phyloP scores from a whole-genome alignment of 2,797 vertebrate species.

The Danio tinwini region DNA sequence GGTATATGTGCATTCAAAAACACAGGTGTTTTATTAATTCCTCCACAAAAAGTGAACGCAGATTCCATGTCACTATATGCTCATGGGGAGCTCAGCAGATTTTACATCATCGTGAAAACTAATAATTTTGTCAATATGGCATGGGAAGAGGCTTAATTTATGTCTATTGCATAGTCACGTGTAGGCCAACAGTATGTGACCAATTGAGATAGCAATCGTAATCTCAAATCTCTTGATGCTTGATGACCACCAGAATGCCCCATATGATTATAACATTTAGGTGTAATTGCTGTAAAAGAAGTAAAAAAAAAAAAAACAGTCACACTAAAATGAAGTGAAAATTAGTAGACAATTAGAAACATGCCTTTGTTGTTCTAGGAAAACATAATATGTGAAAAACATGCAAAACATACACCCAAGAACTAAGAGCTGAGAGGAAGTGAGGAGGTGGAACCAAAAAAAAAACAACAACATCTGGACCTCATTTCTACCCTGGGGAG shows the following conservation, averaged over 20 bases:
- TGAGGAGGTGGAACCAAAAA: conserved; percentile 67
- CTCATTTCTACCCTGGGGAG: conserved; percentile 70
- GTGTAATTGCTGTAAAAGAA: no score
- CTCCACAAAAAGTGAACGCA: no score
- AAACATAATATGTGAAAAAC: not conserved
- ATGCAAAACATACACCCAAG: not conserved
- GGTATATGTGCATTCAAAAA: no score
- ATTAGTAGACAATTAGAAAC: not conserved
- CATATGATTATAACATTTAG: not conserved
- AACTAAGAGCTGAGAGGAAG: conserved; percentile 68
- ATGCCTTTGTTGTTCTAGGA: not conserved
- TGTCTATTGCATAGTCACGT: not conserved
- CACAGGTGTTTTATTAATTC: no score
- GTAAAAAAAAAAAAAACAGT: no score
- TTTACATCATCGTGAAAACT: not conserved
- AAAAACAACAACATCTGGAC: conserved; percentile 77
- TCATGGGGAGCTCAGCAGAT: no score
- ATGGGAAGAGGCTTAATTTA: not conserved
- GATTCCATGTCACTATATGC: no score
- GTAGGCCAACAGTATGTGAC: not conserved
- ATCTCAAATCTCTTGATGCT: not conserved
- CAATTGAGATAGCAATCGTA: not conserved
- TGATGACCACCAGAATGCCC: not conserved
- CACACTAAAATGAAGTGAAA: not conserved
- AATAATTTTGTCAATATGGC: not conserved